Evolutionary conservation across 2,797 vertebrate genomes (phyloP).

Genomic region (Sebastes hopkinsi): DNA sequence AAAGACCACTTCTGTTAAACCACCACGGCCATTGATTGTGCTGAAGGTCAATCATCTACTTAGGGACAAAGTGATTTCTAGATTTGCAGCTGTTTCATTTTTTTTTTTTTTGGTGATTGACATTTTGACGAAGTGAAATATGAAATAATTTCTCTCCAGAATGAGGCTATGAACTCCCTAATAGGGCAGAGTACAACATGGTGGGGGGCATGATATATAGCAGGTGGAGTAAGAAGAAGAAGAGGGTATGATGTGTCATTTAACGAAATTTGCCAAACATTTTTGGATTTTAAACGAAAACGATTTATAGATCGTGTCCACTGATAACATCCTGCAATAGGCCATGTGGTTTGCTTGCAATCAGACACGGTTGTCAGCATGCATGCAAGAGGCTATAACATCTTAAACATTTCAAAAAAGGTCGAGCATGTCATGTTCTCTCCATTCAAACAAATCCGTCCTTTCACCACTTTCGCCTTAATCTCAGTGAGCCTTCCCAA

Average conservation of each 20-base stretch:
- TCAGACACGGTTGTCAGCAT: constrained; percentile 61
- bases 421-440: constrained; percentile 60
- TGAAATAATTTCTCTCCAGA: constrained; percentile 46
- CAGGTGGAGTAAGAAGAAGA: constrained; percentile 22
- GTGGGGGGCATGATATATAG: background rate
- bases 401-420: constrained; percentile 52
- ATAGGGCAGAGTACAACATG: background rate
- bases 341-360: constrained; percentile 10
- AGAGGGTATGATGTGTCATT: background rate
- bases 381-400: constrained; percentile 1
- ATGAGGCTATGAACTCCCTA: constrained; percentile 44
- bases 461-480: constrained; percentile 66
- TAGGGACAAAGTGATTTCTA: constrained; percentile 72
- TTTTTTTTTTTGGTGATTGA: constrained; percentile 52
- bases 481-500: constrained; percentile 46
- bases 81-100: constrained; percentile 60
- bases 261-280: background rate
- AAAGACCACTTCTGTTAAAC: constrained; percentile 79
- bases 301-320: background rate
- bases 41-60: constrained; percentile 80
- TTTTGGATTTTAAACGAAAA: background rate
- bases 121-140: constrained; percentile 53
- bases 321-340: background rate
- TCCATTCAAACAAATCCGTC: constrained; percentile 54
- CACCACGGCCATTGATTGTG: constrained; percentile 73